These are phyloP conservation scores for Platyura marginata DNA, from an alignment of 1,140 invertebrate species.

Conservation along the genomic window DNA sequence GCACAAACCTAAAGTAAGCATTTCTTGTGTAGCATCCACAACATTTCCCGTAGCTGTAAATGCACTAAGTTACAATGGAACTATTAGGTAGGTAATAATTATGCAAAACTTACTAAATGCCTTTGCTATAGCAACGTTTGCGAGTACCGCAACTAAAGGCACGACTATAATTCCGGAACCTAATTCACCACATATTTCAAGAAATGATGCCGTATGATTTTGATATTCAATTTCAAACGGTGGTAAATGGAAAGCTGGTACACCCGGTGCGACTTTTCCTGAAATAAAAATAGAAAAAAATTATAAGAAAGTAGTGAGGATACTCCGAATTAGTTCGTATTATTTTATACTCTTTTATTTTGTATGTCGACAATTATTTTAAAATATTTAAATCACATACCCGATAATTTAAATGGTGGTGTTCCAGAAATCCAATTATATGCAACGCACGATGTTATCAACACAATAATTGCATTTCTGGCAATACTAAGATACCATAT, in stretches of 20 bases:
- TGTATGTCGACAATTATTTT: slow-evolving; percentile 4
- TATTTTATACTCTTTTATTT: slow-evolving; percentile 10
- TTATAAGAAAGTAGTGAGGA: no score
- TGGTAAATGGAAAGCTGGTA: slow-evolving; percentile 40
- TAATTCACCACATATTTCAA: slow-evolving; percentile 42
- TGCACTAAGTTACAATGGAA: no score
- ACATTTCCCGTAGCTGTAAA: slow-evolving; percentile 10
- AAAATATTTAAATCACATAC: slow-evolving; percentile 13
- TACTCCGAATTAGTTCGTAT: no score
- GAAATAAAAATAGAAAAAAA: no score
- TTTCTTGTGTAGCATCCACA: slow-evolving; percentile 52
- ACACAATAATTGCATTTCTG: slow-evolving; percentile 60
- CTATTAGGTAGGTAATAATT: no score
- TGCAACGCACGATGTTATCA: slow-evolving; percentile 45
- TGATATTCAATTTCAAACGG: slow-evolving; percentile 37
- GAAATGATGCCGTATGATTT: slow-evolving; percentile 39
- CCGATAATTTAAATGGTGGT: slow-evolving; percentile 33
- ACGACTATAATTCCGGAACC: slow-evolving; percentile 52
- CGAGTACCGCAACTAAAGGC: slow-evolving; percentile 61
- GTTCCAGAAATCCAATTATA: slow-evolving; percentile 25
- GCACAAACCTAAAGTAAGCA: slow-evolving; percentile 49
- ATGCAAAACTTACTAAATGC: slow-evolving; percentile 45
- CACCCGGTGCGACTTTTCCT: slow-evolving; percentile 43
- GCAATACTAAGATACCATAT: slow-evolving; percentile 60
- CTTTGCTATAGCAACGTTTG: slow-evolving; percentile 77